Evolutionary conservation across 2,888 invertebrate genomes (phyloP), one percentile per base, ranked within the genome.

Genomic region (Steinernema scapterisci): DNA sequence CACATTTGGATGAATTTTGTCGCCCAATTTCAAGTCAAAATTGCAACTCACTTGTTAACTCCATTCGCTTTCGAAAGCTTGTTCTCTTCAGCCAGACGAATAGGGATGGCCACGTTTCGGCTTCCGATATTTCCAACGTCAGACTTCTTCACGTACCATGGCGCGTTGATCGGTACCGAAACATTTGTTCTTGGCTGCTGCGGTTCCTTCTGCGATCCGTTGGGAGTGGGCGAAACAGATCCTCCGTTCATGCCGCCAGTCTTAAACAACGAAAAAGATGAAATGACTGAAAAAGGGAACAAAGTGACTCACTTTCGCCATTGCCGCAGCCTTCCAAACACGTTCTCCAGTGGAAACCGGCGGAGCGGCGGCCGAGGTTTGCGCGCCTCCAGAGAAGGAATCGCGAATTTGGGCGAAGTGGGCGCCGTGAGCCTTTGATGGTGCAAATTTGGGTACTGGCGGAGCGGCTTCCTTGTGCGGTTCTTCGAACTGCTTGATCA

Each of bases 301-400:
- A n/a, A 31, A 63, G 11, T 63, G 63, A 63, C 63, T 63, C 63
- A 63, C 63, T 31, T 63, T 63, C 38, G 63, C 63, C 63, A 63
- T 63, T 1, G 63, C 63, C 1, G 63, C 63, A 27, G 63, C 63
- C 63, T 63, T 63, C 63, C 63, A 63, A 63, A 63, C 63, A 25
- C 63, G 63, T 63, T 63, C 63, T 13, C 63, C 63, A 16, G 63
- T 63, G 63, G 63, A 63, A 63, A 63, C 63, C 31, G 63, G 31
- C 19, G 52, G 21, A 16, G 63, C 13, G 16, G 63, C 63, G 27
- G 31, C 13, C 25, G 63, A 27, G 3, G 38, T 31, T 31, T 21
- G 63, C 27, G 63, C 27, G 63, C 63, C 38, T 11, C 27, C 27
- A n/a, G 63, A 2, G 31, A 63, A 63, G 16, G 63, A 63, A n/a